Percentiles rank a stretch among this genome's conserved stretches.
Evolutionary conservation across 2,888 invertebrate genomes (phyloP).

Genomic region (Coecobrya sp.): DNA sequence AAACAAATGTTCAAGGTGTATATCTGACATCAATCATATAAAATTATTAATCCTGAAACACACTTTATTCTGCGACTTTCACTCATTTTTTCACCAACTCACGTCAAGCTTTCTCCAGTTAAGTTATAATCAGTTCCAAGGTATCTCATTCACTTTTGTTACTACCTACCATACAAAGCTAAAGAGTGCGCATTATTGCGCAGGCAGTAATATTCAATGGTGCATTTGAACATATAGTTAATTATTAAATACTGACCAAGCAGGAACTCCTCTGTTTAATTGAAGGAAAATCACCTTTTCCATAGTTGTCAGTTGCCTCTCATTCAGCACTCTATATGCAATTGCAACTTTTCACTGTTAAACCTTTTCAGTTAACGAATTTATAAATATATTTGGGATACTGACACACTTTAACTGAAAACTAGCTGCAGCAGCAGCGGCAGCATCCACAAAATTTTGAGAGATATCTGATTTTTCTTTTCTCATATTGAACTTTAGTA

Average conservation of each 20-base stretch:
- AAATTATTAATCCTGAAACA: not conserved
- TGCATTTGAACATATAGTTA: not conserved
- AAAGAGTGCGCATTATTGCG: not conserved
- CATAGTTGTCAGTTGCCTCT: not conserved
- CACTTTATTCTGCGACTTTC: constrained; percentile 25
- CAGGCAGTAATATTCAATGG: not conserved
- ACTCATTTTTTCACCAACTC: constrained; percentile 18
- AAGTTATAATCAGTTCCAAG: constrained; percentile 12
- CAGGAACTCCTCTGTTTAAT: not conserved
- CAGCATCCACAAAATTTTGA: constrained; percentile 61
- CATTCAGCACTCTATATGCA: not conserved
- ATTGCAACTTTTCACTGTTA: constrained; percentile 29
- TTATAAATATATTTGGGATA: constrained; percentile 25
- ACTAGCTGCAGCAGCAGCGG: constrained; percentile 55
- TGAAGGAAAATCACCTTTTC: not conserved
- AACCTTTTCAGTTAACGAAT: constrained; percentile 31
- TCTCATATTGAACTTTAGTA: constrained; percentile 36
- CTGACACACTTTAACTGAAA: constrained; percentile 48
- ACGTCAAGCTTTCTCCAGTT: constrained; percentile 39
- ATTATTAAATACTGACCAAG: not conserved
- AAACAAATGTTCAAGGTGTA: constrained; percentile 30
- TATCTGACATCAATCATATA: not conserved
- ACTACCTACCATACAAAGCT: not conserved
- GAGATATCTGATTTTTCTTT: constrained; percentile 62
- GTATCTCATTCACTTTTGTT: not conserved